Conservation (phyloP, 2,888 invertebrate genomes). For the Chrysopilus asiliformis region DNA sequence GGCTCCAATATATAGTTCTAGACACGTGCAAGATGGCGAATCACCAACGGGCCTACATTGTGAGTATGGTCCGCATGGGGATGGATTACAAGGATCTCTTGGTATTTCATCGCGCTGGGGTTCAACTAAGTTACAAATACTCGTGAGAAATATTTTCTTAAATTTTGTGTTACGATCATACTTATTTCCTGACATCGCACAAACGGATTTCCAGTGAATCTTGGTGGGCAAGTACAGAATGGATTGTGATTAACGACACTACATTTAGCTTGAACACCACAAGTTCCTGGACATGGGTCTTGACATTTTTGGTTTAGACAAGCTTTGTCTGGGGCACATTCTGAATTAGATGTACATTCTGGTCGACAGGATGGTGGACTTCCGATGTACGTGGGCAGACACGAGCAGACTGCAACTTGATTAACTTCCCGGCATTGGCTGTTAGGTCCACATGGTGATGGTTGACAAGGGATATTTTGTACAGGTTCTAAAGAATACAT, state of each 20-base stretch:
- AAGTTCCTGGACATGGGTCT: constrained; percentile 53
- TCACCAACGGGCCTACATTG: constrained; percentile 49
- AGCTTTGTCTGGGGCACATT: constrained; percentile 50
- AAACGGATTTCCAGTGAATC: constrained; percentile 63
- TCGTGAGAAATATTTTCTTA: neutral
- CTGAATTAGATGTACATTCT: constrained; percentile 56
- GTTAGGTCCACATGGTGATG: constrained; percentile 62
- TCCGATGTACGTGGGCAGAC: constrained; percentile 49
- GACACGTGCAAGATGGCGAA: constrained; percentile 59
- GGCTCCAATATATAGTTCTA: constrained; percentile 53
- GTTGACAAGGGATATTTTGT: constrained; percentile 39
- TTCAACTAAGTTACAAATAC: constrained; percentile 20
- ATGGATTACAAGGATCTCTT: constrained; percentile 49
- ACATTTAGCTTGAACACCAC: constrained; percentile 48
- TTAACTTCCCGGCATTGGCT: constrained; percentile 60
- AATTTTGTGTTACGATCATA: constrained; percentile 27
- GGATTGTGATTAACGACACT: constrained; percentile 54
- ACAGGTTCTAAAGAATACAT: constrained; percentile 26
- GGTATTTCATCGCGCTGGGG: constrained; percentile 27
- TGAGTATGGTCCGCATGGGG: constrained; percentile 61
- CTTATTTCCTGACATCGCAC: constrained; percentile 51
- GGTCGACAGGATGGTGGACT: constrained; percentile 60
- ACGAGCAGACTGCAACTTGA: constrained; percentile 58
- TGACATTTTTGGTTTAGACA: constrained; percentile 58
- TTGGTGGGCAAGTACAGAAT: constrained; percentile 56